phyloP scores from a whole-genome alignment of 2,888 invertebrate species.

The Adelognathus sp. region DNA sequence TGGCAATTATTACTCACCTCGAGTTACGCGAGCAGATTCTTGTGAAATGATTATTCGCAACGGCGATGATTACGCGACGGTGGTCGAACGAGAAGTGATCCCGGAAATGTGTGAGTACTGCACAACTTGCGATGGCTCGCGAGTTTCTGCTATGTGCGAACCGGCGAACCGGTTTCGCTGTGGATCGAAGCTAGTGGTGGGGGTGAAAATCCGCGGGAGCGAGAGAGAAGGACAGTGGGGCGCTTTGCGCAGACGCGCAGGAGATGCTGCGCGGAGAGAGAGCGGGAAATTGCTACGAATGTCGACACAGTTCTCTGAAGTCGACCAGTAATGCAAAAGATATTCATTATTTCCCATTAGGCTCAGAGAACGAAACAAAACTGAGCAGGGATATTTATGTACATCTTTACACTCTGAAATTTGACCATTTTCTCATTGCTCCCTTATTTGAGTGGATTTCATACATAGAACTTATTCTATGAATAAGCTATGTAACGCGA shows the following conservation, averaged over 20 bases:
- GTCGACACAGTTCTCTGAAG: no score
- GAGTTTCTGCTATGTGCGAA: conserved; percentile 15
- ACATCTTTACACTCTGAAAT: no score
- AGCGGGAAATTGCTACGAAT: background rate
- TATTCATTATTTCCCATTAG: no score
- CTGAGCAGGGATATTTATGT: no score
- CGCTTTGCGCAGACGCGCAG: background rate
- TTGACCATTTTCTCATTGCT: no score
- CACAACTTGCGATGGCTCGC: background rate
- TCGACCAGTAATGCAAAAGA: no score
- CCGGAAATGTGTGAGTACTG: conserved; percentile 3
- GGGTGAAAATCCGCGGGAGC: background rate
- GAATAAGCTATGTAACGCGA: no score
- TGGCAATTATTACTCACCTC: conserved; percentile 37
- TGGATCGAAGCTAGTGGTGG: background rate
- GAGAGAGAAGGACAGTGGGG: background rate
- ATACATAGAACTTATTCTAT: no score
- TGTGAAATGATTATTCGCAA: background rate
- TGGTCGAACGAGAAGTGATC: conserved; percentile 37
- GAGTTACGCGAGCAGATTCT: background rate
- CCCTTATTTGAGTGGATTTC: no score
- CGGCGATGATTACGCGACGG: background rate
- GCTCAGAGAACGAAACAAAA: no score
- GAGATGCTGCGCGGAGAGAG: no score
- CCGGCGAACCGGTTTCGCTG: conserved; percentile 52